Percentiles rank a stretch among this genome's conserved stretches.
Evolutionary conservation across 2,888 invertebrate species (phyloP).

Genomic region (Lasioglossum zephyrum): DNA sequence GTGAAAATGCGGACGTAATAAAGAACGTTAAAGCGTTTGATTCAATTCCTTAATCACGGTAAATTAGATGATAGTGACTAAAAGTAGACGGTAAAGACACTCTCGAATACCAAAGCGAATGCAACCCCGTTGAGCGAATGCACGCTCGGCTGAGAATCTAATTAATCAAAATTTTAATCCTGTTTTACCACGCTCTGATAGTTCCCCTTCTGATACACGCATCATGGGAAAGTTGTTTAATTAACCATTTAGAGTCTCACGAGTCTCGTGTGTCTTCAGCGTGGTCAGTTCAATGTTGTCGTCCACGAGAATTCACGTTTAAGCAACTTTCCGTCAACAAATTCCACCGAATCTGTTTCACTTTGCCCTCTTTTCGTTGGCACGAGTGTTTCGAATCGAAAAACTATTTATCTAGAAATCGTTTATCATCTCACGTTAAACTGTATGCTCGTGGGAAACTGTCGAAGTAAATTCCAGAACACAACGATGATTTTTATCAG

Average conservation of each 20-base stretch:
- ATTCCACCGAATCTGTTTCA: constrained; percentile 22
- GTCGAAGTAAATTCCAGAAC: neutral
- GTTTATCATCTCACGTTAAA: too few species aligned
- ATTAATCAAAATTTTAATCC: constrained; percentile 53
- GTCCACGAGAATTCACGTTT: constrained; percentile 16
- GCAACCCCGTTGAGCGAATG: neutral
- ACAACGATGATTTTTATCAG: neutral
- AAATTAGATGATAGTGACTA: neutral
- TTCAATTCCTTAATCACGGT: neutral
- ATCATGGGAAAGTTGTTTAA: constrained; percentile 54
- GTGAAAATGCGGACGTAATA: too few species aligned
- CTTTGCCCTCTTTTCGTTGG: neutral
- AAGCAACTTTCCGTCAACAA: constrained; percentile 15
- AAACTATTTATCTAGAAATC: neutral
- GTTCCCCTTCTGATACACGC: constrained; percentile 27
- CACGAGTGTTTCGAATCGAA: neutral
- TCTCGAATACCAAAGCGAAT: constrained; percentile 6
- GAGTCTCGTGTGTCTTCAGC: constrained; percentile 42
- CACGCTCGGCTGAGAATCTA: constrained; percentile 12
- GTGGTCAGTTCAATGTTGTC: constrained; percentile 37
- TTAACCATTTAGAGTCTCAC: constrained; percentile 54
- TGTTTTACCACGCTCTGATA: constrained; percentile 57
- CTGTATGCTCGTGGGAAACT: neutral
- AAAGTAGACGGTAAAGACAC: neutral
- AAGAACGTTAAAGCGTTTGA: neutral